Conservation (phyloP, 2,797 vertebrate genomes). For the Microchirus variegatus region DNA sequence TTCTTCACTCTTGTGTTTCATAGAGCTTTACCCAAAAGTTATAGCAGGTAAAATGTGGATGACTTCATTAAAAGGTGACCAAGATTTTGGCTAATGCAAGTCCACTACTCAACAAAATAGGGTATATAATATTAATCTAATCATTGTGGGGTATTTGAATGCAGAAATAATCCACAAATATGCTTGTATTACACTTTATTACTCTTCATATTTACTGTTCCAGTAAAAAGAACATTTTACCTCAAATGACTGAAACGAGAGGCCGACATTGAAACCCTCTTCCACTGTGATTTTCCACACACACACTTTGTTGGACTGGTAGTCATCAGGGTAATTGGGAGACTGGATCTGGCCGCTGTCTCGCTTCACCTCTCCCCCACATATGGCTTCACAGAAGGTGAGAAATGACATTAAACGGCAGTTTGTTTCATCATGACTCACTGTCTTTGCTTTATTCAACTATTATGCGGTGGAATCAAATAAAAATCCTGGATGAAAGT, state of each 20-base stretch:
- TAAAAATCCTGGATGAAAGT: background rate
- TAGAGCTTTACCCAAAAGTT: no score
- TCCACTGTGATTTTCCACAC: constrained; percentile 93
- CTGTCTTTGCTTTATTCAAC: no score
- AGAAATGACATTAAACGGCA: constrained; percentile 19
- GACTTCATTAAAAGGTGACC: no score
- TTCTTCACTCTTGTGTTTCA: no score
- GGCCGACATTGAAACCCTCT: constrained; percentile 90
- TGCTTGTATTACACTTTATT: no score
- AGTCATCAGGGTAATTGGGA: constrained; percentile 97
- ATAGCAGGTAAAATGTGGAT: no score
- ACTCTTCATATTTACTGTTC: no score
- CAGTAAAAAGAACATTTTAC: constrained; percentile 65
- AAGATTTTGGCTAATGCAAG: no score
- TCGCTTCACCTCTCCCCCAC: constrained; percentile 90
- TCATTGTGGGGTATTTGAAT: no score
- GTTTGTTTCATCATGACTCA: background rate
- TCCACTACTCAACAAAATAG: no score
- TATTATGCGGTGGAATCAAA: background rate
- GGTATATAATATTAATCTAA: no score
- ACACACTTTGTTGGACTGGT: constrained; percentile 93
- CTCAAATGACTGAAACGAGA: constrained; percentile 97
- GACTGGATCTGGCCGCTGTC: constrained; percentile 96
- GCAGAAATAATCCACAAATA: no score
- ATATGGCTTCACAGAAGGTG: constrained; percentile 84